phyloP scores from a whole-genome alignment of 2,888 invertebrate genomes.

The Ctenicera cuprea region DNA sequence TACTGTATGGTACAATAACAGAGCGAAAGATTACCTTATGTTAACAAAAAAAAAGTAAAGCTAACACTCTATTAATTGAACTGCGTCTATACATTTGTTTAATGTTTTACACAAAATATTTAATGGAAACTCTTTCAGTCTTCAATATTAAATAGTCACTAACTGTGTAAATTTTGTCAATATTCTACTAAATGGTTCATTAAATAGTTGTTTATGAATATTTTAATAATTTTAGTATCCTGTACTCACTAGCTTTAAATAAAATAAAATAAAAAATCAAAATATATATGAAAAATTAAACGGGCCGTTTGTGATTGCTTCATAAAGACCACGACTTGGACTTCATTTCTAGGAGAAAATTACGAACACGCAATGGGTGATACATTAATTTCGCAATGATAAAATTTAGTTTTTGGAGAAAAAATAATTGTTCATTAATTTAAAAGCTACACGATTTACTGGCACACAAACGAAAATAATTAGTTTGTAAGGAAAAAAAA shows the following conservation, averaged over 20 bases:
- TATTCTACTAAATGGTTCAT: constrained; percentile 48
- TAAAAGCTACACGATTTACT: no score
- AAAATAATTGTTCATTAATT: no score
- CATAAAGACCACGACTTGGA: no score
- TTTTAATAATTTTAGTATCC: constrained; percentile 5
- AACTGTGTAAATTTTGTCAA: constrained; percentile 49
- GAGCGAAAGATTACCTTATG: constrained; percentile 7
- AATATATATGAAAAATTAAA: no score
- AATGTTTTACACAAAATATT: constrained; percentile 29
- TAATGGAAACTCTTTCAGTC: constrained; percentile 42
- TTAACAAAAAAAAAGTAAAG: constrained; percentile 4
- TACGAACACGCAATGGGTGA: no score
- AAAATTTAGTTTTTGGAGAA: no score
- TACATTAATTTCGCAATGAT: no score
- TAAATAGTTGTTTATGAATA: constrained; percentile 51
- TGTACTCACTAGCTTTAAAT: neutral
- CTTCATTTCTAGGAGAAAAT: no score
- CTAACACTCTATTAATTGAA: constrained; percentile 15
- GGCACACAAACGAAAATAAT: no score
- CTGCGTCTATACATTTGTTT: constrained; percentile 28
- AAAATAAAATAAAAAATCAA: no score
- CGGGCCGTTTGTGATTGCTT: no score
- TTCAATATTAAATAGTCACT: constrained; percentile 45
- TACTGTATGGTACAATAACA: constrained; percentile 38
- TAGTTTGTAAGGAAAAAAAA: no score